Evolutionary conservation across 2,888 invertebrate genomes (phyloP).

Genomic region (Trichopria drosophilae): DNA sequence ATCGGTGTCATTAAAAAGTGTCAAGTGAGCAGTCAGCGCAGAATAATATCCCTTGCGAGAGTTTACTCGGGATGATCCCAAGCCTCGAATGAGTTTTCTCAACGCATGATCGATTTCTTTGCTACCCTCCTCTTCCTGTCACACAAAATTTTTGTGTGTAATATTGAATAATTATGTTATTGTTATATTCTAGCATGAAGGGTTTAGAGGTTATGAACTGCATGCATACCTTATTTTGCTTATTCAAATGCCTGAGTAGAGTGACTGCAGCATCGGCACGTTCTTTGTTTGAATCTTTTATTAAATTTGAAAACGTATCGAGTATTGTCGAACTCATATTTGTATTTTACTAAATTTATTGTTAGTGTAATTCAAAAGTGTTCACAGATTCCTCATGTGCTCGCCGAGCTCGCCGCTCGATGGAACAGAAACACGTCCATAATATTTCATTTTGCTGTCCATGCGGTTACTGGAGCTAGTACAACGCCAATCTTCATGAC

Average conservation of each 20-base stretch:
- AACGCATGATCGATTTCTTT: slow-evolving; percentile 70
- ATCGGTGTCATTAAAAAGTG: slow-evolving; percentile 60
- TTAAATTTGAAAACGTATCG: slow-evolving; percentile 59
- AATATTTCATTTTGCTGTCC: no score
- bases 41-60: slow-evolving; percentile 72
- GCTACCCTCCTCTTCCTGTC: slow-evolving; percentile 60
- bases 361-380: no score
- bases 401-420: no score
- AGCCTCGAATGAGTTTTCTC: slow-evolving; percentile 70
- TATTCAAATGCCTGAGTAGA: slow-evolving; percentile 57
- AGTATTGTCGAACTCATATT: slow-evolving; percentile 54
- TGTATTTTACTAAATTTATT: no score
- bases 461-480: no score
- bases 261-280: slow-evolving; percentile 56
- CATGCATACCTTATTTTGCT: slow-evolving; percentile 55
- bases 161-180: slow-evolving; percentile 53
- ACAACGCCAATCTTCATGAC: no score
- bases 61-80: slow-evolving; percentile 69
- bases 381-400: no score
- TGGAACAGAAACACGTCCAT: no score
- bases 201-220: slow-evolving; percentile 33
- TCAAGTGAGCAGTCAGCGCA: slow-evolving; percentile 67
- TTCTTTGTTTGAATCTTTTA: slow-evolving; percentile 52
- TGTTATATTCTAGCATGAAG: slow-evolving; percentile 43
- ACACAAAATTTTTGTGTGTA: slow-evolving; percentile 29